Percentiles rank a stretch among this genome's conserved stretches.
phyloP scores from a whole-genome alignment of 1,140 invertebrate genomes.

The Stegodyphus mimosarum region DNA sequence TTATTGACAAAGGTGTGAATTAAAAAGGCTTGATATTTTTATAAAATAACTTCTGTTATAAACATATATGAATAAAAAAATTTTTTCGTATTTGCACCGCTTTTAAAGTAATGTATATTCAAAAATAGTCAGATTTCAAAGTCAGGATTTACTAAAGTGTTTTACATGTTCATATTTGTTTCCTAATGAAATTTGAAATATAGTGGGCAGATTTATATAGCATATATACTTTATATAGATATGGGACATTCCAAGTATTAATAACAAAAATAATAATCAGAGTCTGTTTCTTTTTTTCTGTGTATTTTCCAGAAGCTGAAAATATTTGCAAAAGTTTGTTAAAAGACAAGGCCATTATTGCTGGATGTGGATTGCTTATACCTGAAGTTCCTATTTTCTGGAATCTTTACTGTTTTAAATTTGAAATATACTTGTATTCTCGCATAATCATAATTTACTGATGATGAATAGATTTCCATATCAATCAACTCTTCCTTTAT shows the following conservation, averaged over 20 bases:
- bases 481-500: neutral
- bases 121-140: too few species aligned
- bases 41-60: too few species aligned
- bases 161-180: too few species aligned
- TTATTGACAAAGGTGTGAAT: too few species aligned
- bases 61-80: too few species aligned
- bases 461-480: neutral
- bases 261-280: constrained; percentile 50
- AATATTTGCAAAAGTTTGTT: constrained; percentile 58
- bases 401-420: constrained; percentile 37
- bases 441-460: neutral
- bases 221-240: neutral
- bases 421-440: constrained; percentile 5
- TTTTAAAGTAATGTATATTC: too few species aligned
- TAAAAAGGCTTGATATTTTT: too few species aligned
- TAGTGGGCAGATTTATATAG: neutral
- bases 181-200: too few species aligned
- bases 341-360: constrained; percentile 53
- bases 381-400: constrained; percentile 37
- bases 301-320: constrained; percentile 61
- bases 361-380: constrained; percentile 53
- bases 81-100: too few species aligned
- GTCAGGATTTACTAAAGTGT: too few species aligned
- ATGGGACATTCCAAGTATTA: constrained; percentile 53
- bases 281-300: constrained; percentile 53